These are phyloP conservation scores for Drosophila leontia DNA, from an alignment of 1,140 invertebrate genomes.

Conservation along the genomic window DNA sequence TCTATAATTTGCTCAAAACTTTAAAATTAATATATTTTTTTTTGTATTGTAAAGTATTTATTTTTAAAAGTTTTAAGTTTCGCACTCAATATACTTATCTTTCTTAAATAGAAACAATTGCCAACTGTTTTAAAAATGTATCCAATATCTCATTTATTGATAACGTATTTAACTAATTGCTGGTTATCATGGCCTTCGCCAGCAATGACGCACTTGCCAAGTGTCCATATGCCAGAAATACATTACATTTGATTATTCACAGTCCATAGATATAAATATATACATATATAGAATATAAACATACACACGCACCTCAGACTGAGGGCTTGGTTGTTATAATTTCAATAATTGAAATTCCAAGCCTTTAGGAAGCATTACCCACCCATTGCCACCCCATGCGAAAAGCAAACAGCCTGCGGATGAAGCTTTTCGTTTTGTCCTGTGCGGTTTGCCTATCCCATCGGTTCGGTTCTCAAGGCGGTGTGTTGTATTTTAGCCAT, in stretches of 20 bases:
- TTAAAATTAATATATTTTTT: background rate
- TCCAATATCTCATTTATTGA: background rate
- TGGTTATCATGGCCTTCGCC: constrained; percentile 1
- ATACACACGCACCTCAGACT: constrained; percentile 6
- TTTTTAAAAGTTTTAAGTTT: background rate
- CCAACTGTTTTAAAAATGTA: background rate
- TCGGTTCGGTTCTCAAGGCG: constrained; percentile 7
- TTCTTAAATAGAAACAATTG: background rate
- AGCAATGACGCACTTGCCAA: constrained; percentile 52
- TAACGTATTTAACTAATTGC: constrained; percentile 8
- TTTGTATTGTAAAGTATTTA: background rate
- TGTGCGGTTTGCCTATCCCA: background rate
- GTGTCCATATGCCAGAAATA: constrained; percentile 56
- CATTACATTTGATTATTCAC: constrained; percentile 35
- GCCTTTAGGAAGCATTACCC: constrained; percentile 15
- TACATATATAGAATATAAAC: constrained; percentile 1
- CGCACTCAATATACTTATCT: background rate
- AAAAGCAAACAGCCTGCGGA: constrained; percentile 23
- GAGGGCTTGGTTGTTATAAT: constrained; percentile 44
- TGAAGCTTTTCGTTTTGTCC: background rate
- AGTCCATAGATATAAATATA: constrained; percentile 20
- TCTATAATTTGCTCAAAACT: background rate
- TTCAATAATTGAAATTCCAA: constrained; percentile 64
- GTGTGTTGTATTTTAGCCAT: no score
- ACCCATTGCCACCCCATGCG: constrained; percentile 9